Conservation (phyloP, 2,113 vertebrate species). For the Oceanodroma tethys region DNA sequence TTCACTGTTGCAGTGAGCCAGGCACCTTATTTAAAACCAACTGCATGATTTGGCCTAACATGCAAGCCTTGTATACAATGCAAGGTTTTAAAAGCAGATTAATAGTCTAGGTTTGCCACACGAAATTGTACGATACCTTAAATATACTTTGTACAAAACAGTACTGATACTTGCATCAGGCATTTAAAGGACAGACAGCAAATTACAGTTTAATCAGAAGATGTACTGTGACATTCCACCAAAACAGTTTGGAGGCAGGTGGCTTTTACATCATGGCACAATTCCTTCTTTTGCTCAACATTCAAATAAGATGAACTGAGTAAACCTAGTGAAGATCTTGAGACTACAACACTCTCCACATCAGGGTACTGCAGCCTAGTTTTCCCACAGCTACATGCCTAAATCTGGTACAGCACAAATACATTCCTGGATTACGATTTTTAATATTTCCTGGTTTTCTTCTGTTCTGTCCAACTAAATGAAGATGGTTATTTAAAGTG, state of each 20-base stretch:
- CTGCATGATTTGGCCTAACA: not conserved
- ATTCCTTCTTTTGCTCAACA: not conserved
- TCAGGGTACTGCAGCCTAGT: not conserved
- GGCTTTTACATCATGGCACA: rapidly evolving
- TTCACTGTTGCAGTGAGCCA: not conserved
- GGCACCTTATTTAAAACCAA: not conserved
- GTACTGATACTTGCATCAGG: not conserved
- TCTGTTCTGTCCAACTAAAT: not conserved
- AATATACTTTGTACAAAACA: not conserved
- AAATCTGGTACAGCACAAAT: not conserved
- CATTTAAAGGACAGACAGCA: not conserved
- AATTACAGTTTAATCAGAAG: not conserved
- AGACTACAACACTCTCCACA: not conserved
- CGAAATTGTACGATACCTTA: not conserved
- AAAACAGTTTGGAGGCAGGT: not conserved
- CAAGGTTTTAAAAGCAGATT: not conserved
- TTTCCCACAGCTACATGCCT: not conserved
- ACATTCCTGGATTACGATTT: not conserved
- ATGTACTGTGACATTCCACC: not conserved
- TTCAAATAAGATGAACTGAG: not conserved
- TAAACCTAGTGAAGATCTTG: not conserved
- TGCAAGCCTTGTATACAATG: not conserved
- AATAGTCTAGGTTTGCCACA: not conserved
- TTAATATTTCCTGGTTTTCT: not conserved
- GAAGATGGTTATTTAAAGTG: not conserved